phyloP scores from a whole-genome alignment of 2,888 invertebrate species.

The Netelia fuscicornis region DNA sequence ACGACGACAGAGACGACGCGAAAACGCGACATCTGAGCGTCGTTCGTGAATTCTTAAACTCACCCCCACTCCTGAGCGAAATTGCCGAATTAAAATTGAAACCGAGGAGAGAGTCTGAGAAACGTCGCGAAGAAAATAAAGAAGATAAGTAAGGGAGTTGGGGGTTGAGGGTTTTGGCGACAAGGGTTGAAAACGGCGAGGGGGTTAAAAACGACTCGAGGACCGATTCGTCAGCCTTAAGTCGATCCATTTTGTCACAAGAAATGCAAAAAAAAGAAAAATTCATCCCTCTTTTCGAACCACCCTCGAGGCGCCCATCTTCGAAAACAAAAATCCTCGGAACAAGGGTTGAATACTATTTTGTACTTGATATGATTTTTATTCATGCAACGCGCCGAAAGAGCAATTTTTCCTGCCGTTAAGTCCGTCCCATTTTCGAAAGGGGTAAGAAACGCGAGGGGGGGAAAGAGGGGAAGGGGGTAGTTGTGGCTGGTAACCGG shows the following conservation, averaged over 20 bases:
- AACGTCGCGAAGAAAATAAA: slow-evolving; percentile 45
- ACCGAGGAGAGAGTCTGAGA: slow-evolving; percentile 51
- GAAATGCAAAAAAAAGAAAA: background rate
- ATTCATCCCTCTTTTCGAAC: background rate
- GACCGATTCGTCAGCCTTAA: slow-evolving; percentile 24
- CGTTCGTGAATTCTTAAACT: slow-evolving; percentile 82
- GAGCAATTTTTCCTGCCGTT: slow-evolving; percentile 84
- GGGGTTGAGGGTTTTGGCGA: too few relatives aligned
- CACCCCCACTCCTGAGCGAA: slow-evolving; percentile 74
- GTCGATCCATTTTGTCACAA: background rate
- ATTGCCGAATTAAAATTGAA: slow-evolving; percentile 84
- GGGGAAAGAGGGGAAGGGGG: background rate
- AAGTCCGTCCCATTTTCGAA: slow-evolving; percentile 70
- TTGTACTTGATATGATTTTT: slow-evolving; percentile 79
- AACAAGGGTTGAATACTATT: slow-evolving; percentile 42
- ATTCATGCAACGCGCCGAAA: slow-evolving; percentile 83
- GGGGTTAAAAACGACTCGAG: slow-evolving; percentile 28
- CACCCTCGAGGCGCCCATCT: background rate
- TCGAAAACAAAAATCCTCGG: slow-evolving; percentile 43
- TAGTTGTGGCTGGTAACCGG: slow-evolving; percentile 70
- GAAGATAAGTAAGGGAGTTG: slow-evolving; percentile 46
- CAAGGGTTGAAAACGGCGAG: slow-evolving; percentile 26
- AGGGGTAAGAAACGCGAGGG: slow-evolving; percentile 15
- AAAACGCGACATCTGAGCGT: slow-evolving; percentile 69
- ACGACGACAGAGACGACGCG: slow-evolving; percentile 59